Conservation (phyloP, 2,888 invertebrate species). For the Agrotis ipsilon region DNA sequence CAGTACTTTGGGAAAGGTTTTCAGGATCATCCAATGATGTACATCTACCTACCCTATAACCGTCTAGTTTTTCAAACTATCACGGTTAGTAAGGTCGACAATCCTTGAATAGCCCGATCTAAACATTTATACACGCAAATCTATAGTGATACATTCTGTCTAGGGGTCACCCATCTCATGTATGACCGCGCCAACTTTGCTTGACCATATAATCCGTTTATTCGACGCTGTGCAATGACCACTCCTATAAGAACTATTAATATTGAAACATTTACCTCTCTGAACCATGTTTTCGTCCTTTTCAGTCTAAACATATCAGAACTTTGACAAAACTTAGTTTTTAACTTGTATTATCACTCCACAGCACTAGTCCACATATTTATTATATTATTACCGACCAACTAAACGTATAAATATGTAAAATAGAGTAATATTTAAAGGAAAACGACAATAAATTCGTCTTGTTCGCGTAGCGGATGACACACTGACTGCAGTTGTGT, state of each 20-base stretch:
- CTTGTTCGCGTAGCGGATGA: conserved; percentile 60
- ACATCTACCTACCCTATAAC: not conserved
- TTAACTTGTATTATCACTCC: conserved; percentile 27
- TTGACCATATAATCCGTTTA: not conserved
- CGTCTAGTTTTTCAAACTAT: not conserved
- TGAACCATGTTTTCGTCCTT: conserved; percentile 85
- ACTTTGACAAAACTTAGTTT: conserved; percentile 42
- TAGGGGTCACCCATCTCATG: not conserved
- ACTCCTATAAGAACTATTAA: conserved; percentile 35
- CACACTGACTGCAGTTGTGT: conserved; percentile 68
- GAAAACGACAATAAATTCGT: conserved; percentile 63
- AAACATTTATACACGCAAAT: not conserved
- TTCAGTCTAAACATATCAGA: conserved; percentile 76
- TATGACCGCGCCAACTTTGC: not conserved
- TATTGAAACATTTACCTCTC: conserved; percentile 75
- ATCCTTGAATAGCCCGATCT: not conserved
- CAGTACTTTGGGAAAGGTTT: not conserved
- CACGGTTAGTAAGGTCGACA: no score
- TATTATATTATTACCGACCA: conserved; percentile 22
- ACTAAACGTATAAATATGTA: conserved; percentile 38
- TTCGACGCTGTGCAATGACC: conserved; percentile 9
- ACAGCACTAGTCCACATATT: conserved; percentile 52
- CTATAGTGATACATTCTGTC: not conserved
- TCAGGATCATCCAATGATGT: no score
- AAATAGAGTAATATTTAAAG: conserved; percentile 56